Evolutionary conservation across 2,113 vertebrate genomes (phyloP), one percentile per base, ranked within the genome.

Genomic region (Rallus limicola): DNA sequence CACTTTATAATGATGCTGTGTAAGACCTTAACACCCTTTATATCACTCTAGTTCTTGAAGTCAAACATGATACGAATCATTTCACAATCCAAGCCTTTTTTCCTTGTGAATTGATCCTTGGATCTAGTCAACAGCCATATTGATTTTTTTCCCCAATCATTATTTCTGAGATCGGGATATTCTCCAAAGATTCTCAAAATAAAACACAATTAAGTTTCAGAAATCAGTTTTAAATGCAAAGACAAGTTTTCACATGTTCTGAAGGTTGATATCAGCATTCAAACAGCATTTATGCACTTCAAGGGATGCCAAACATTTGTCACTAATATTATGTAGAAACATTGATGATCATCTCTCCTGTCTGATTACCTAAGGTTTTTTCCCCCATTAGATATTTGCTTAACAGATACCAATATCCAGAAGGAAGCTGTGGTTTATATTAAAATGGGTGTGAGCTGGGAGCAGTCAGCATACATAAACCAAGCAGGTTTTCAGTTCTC

Each of bases 361-460:
- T 56, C 56, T 65, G 17, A 79, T 68, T 71, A 87, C 18, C 67
- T 48, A 59, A 16, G 38, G 18, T 11, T 2, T 58, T 74, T 69
- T 55, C 25, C 12, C 23, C 23, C 34, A 72, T 88, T 83, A 65
- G 15, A 67, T 19, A 55, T 91, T 84, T 95, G 67, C 33, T 94
- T 88, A 76, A 53, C 59, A 94, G 70, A 80, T 42, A 72, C 26
- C 17, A 71, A 76, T 68, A 94, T 44, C 53, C 85, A 82, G 74
- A 87, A 87, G 78, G 87, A 95, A 94, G 58, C 38, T 87, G 70
- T 42, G 69, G 70, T 76, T 94, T 88, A 64, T 56, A 44, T 64
- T 72, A 68, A 48, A 50, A 65, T 53, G 50, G 48, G 69, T 58
- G 62, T 84, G 74, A 91, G 53, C 12, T 75, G 5, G 70, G 65